phyloP scores from a whole-genome alignment of 2,113 vertebrate genomes.

The Rhinogobius similis region DNA sequence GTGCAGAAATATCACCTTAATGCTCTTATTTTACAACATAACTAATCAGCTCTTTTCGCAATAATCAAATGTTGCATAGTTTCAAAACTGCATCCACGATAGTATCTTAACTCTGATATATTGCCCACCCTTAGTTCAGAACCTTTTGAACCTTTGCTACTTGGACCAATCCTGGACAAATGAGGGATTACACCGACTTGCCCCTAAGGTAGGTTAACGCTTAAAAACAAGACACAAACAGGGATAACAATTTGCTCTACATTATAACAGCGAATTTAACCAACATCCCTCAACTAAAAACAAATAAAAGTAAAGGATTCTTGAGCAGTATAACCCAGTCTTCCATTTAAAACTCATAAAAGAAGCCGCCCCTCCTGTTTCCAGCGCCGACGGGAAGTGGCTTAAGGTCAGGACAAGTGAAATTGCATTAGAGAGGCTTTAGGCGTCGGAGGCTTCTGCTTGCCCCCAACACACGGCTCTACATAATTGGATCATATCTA shows the following conservation, averaged over 20 bases:
- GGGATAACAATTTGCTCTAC: background rate
- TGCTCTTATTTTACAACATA: too few relatives aligned
- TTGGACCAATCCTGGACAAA: too few relatives aligned
- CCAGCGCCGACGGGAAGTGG: constrained; percentile 29
- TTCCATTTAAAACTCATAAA: constrained; percentile 13
- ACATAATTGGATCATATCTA: constrained; percentile 47
- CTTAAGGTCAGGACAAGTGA: constrained; percentile 19
- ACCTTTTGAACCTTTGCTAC: too few relatives aligned
- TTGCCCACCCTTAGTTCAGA: too few relatives aligned
- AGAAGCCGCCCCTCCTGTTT: constrained; percentile 21
- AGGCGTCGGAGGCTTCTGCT: constrained; percentile 18
- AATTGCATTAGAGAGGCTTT: constrained; percentile 42
- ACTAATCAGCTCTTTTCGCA: too few relatives aligned
- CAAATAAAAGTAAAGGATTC: too few relatives aligned
- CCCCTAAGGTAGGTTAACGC: background rate
- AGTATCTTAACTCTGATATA: too few relatives aligned
- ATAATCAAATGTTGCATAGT: too few relatives aligned
- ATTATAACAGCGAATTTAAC: background rate
- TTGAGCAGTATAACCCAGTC: background rate
- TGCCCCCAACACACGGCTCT: constrained; percentile 14
- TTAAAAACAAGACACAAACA: background rate
- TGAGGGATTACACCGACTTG: too few relatives aligned
- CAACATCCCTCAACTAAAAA: background rate
- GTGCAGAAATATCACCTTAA: too few relatives aligned
- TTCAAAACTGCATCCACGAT: too few relatives aligned